phyloP scores from a whole-genome alignment of 2,888 invertebrate genomes.

The Rotaria socialis region DNA sequence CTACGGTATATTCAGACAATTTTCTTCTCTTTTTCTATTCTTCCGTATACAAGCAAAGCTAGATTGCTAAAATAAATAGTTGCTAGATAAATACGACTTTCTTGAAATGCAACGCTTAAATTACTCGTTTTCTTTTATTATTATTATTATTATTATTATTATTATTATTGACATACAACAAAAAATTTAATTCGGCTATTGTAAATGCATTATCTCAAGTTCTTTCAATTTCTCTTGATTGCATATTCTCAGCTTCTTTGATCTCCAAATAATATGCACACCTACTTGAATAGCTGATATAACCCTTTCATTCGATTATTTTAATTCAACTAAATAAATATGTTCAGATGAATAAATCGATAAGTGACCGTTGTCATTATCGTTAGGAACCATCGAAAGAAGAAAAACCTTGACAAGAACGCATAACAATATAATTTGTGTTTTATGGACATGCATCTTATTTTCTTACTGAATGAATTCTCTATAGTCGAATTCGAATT shows the following conservation, averaged over 20 bases:
- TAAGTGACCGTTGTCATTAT: background rate
- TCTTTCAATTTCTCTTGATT: background rate
- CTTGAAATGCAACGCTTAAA: no score
- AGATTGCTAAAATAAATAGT: no score
- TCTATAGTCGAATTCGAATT: no score
- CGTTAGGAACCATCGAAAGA: background rate
- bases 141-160: no score
- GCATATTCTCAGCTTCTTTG: background rate
- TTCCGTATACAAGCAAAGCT: background rate
- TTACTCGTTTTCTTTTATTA: no score
- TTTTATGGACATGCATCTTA: background rate
- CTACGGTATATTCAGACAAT: background rate
- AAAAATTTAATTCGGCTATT: background rate
- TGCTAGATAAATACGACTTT: no score
- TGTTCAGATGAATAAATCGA: constrained; percentile 4
- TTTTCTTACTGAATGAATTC: background rate
- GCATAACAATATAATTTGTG: background rate
- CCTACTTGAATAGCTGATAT: background rate
- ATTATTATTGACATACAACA: no score
- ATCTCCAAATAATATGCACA: background rate
- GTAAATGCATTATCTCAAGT: background rate
- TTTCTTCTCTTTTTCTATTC: background rate
- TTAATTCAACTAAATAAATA: background rate
- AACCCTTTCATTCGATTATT: background rate
- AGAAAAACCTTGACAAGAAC: background rate